A percentile compares a stretch with the other conserved stretches of the same genome.
Conservation (phyloP, 2,888 invertebrate genomes). For the Cacoxenus indagator region DNA sequence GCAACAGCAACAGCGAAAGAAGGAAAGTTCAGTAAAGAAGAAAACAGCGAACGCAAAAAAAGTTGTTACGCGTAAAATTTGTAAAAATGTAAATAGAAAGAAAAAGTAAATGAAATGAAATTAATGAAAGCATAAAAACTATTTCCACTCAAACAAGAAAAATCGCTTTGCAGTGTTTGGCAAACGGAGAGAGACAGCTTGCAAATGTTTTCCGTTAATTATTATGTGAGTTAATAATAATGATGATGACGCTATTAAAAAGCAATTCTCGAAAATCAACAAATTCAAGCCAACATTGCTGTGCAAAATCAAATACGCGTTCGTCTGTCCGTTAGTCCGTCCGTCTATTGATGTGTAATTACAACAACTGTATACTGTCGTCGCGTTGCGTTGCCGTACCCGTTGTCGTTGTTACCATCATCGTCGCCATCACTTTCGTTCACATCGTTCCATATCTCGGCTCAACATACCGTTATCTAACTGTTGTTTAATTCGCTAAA, state of each 20-base stretch:
- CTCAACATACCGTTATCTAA: slow-evolving; percentile 21
- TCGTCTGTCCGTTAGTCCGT: no score
- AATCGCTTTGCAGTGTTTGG: slow-evolving; percentile 39
- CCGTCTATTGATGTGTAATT: no score
- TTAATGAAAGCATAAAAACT: neutral
- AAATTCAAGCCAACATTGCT: neutral
- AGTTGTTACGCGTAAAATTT: slow-evolving; percentile 2
- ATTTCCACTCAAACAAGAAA: slow-evolving; percentile 1
- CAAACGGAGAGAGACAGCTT: slow-evolving; percentile 48
- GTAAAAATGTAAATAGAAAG: slow-evolving; percentile 4
- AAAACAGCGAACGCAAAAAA: neutral
- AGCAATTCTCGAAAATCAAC: no score
- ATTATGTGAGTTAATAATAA: slow-evolving; percentile 47
- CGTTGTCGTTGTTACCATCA: no score
- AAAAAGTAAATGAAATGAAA: neutral
- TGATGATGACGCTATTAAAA: no score
- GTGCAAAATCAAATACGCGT: slow-evolving; percentile 1
- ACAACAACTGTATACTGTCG: no score
- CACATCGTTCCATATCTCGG: neutral
- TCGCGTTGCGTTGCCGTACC: no score
- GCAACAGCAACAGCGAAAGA: slow-evolving; percentile 19
- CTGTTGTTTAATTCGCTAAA: slow-evolving; percentile 15
- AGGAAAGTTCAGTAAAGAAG: slow-evolving; percentile 15
- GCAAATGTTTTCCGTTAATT: slow-evolving; percentile 56
- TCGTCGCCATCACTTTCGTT: neutral